Conservation (phyloP, 2,888 invertebrate species). For the Folsomia candida region DNA sequence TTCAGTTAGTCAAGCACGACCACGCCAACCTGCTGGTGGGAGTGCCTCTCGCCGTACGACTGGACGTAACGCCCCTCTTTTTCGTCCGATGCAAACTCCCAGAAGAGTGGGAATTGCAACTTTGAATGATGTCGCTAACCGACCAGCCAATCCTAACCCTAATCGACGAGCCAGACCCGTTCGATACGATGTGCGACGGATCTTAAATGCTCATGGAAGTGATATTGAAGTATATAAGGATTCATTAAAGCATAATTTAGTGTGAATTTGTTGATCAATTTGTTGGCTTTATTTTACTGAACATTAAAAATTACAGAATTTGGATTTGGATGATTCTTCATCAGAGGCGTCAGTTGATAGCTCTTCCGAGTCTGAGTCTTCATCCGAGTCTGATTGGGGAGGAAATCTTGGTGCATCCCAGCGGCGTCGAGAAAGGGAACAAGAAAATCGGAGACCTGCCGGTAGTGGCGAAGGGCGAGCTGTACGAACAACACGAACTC, state of each 20-base stretch:
- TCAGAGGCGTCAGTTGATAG: constrained; percentile 36
- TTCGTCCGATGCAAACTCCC: neutral
- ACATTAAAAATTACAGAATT: neutral
- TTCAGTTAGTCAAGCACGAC: constrained; percentile 43
- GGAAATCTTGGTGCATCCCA: constrained; percentile 10
- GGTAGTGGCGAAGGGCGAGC: constrained; percentile 1
- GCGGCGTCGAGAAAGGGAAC: neutral
- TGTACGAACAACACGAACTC: neutral
- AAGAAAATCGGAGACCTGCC: constrained; percentile 4
- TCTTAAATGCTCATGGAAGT: constrained; percentile 40
- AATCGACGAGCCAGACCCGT: constrained; percentile 18
- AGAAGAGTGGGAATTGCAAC: constrained; percentile 7
- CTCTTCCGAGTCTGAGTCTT: constrained; percentile 28
- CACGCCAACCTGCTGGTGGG: constrained; percentile 3
- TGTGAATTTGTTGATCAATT: neutral
- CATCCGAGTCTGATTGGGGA: constrained; percentile 49
- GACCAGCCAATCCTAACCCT: neutral
- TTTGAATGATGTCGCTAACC: neutral
- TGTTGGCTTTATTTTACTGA: neutral
- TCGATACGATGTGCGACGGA: constrained; percentile 41
- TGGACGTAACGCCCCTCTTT: neutral
- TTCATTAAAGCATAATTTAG: neutral
- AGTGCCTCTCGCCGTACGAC: neutral
- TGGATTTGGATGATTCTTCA: constrained; percentile 30
- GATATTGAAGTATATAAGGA: constrained; percentile 37